Evolutionary conservation across 2,888 invertebrate species (phyloP).

Genomic region (Elegia similella): DNA sequence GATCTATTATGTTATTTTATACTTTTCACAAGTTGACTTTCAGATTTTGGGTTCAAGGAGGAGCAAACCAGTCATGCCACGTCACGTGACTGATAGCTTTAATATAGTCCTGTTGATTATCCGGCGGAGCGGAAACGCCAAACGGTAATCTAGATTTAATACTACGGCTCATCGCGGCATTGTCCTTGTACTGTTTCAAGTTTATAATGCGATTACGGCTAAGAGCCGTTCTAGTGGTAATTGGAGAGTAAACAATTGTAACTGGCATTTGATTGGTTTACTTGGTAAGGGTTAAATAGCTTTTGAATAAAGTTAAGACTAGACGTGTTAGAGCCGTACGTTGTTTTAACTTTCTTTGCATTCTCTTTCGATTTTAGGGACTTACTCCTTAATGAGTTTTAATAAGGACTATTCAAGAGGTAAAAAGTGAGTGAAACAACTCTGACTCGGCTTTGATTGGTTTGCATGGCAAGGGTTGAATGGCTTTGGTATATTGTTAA

Average conservation of each 20-base stretch:
- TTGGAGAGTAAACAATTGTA: constrained; percentile 12
- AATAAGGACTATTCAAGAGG: too few species aligned
- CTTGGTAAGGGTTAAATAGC: constrained; percentile 3
- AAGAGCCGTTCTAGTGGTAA: constrained; percentile 7
- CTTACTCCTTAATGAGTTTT: too few species aligned
- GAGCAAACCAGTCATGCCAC: constrained; percentile 20
- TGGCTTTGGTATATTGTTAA: too few species aligned
- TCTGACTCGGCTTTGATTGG: not conserved
- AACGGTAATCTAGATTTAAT: constrained; percentile 79
- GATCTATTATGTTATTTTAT: too few species aligned
- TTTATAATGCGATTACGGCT: constrained; percentile 27
- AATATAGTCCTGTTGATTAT: constrained; percentile 78
- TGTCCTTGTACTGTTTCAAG: constrained; percentile 39
- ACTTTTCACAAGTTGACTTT: not conserved
- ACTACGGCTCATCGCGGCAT: constrained; percentile 65
- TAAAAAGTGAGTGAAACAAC: too few species aligned
- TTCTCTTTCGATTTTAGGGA: too few species aligned
- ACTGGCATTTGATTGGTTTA: constrained; percentile 7
- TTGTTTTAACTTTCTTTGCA: not conserved
- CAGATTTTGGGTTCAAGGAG: not conserved
- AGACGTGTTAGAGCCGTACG: not conserved
- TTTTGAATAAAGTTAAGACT: not conserved
- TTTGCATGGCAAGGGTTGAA: too few species aligned
- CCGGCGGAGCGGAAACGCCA: constrained; percentile 68
- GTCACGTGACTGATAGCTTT: constrained; percentile 76